Conservation (phyloP, 2,888 invertebrate species). For the Chalcosyrphus nemorum region DNA sequence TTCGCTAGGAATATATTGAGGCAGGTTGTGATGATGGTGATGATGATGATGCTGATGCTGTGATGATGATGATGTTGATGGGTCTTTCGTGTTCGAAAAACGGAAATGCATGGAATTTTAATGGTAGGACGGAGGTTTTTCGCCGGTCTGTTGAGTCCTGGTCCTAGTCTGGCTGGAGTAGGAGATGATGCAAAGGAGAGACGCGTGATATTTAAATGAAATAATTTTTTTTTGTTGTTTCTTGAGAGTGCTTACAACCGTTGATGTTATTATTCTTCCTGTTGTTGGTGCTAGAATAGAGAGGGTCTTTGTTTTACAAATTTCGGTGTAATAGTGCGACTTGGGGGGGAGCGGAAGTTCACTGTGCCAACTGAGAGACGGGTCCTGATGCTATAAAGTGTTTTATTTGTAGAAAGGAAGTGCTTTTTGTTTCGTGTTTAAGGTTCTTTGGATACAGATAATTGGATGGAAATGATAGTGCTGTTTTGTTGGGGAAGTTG, state of each 20-base stretch:
- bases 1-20: constrained; percentile 48
- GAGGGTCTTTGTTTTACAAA: not conserved
- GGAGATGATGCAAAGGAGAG: not conserved
- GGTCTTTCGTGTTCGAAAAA: constrained; percentile 20
- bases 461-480: constrained; percentile 1
- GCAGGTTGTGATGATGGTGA: constrained; percentile 40
- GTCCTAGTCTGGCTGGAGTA: not conserved
- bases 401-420: not conserved
- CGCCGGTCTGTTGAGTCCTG: constrained; percentile 3
- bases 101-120: constrained; percentile 58
- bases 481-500: not conserved
- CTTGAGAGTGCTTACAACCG: constrained; percentile 12
- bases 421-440: not conserved
- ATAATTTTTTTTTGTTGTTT: constrained; percentile 12
- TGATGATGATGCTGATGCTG: constrained; percentile 1
- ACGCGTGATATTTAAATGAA: constrained; percentile 42
- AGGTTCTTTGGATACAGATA: not conserved
- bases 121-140: constrained; percentile 24
- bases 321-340: not conserved
- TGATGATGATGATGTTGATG: constrained; percentile 12
- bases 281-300: not conserved
- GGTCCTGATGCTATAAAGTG: not conserved
- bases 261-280: constrained; percentile 38
- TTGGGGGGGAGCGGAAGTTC: not conserved
- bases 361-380: not conserved